Evolutionary conservation across 1,140 invertebrate species (phyloP).

Genomic region (Bombus turneri): DNA sequence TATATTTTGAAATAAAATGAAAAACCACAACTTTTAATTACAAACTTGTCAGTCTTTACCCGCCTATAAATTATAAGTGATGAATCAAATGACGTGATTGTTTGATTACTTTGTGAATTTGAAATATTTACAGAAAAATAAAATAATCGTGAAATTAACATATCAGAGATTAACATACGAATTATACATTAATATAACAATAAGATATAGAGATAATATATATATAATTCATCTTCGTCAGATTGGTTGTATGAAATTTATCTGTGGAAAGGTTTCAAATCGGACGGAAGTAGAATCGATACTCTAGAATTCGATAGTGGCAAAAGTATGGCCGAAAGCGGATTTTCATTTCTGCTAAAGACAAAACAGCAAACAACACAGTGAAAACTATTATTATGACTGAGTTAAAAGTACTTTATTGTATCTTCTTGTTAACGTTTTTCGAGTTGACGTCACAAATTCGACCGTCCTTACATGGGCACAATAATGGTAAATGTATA

Average conservation of each 20-base stretch:
- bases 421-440: slow-evolving; percentile 78
- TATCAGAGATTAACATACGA: background rate
- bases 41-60: background rate
- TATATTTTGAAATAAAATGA: background rate
- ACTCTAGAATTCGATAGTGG: slow-evolving; percentile 64
- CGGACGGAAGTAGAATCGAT: slow-evolving; percentile 61
- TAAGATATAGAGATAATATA: slow-evolving; percentile 16
- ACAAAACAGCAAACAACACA: slow-evolving; percentile 66
- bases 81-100: background rate
- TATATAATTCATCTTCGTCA: slow-evolving; percentile 30
- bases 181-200: slow-evolving; percentile 23
- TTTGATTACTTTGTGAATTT: background rate
- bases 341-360: slow-evolving; percentile 72
- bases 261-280: slow-evolving; percentile 46
- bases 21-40: background rate
- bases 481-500: slow-evolving; percentile 79
- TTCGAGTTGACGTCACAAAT: slow-evolving; percentile 77
- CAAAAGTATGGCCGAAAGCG: slow-evolving; percentile 73
- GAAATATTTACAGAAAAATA: background rate
- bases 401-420: slow-evolving; percentile 76
- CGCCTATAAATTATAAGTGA: background rate
- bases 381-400: slow-evolving; percentile 77
- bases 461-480: slow-evolving; percentile 78
- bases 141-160: background rate
- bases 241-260: slow-evolving; percentile 29